Evolutionary conservation across 2,797 vertebrate genomes (phyloP).

Genomic region (Smutsia temminckii): DNA sequence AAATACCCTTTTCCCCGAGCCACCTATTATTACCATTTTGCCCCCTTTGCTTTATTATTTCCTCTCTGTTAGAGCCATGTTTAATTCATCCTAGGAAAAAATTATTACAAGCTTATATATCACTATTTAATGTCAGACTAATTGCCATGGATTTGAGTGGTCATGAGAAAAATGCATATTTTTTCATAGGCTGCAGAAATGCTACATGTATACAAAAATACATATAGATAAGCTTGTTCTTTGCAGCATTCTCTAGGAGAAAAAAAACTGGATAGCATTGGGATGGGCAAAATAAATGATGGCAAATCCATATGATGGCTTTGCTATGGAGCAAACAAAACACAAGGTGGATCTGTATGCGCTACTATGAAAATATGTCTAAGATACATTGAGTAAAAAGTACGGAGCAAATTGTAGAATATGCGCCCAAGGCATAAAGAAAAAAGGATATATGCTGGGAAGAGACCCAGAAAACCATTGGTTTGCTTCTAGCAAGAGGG

Average conservation of each 20-base stretch:
- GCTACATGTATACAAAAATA: not conserved
- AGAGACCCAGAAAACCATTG: not conserved
- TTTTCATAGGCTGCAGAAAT: not conserved
- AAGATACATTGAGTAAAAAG: not conserved
- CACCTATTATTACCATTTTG: not conserved
- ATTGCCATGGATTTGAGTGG: not conserved
- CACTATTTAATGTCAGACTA: not conserved
- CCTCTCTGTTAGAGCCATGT: not conserved
- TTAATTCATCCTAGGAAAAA: slow-evolving; percentile 26
- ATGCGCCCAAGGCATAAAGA: not conserved
- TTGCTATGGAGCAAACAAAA: not conserved
- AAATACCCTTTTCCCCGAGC: not conserved
- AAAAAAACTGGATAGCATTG: not conserved
- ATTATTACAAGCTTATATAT: not conserved
- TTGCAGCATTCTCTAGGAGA: not conserved
- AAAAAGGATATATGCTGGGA: not conserved
- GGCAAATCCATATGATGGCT: not conserved
- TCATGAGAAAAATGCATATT: not conserved
- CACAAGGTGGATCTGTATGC: not conserved
- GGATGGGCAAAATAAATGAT: not conserved
- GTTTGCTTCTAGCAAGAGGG: not conserved
- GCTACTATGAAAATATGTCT: not conserved
- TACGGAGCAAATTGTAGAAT: not conserved
- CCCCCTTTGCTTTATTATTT: not conserved
- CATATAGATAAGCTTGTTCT: not conserved